phyloP scores from a whole-genome alignment of 2,113 vertebrate genomes.

The Heterotilapia buettikoferi region DNA sequence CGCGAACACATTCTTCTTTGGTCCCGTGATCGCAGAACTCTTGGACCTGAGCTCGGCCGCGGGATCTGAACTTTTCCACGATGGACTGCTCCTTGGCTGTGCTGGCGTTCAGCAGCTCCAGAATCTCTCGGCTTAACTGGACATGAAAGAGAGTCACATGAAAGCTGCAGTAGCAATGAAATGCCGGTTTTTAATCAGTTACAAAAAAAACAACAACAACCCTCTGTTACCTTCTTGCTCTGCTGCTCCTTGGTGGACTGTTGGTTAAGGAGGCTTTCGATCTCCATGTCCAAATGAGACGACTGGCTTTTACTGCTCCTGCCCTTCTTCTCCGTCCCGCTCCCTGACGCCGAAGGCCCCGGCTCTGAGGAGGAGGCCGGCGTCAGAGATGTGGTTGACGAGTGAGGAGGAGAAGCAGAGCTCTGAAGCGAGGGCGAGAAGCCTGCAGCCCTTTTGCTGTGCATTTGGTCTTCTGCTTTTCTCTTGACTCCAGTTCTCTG shows the following conservation, averaged over 20 bases:
- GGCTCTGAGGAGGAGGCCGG: constrained; percentile 53
- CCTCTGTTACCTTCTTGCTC: constrained; percentile 82
- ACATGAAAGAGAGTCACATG: not conserved
- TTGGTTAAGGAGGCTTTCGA: constrained; percentile 87
- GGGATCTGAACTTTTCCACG: constrained; percentile 89
- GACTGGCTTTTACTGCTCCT: constrained; percentile 75
- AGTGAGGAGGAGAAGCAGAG: constrained; percentile 56
- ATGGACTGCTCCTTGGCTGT: constrained; percentile 94
- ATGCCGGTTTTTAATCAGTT: rapidly evolving
- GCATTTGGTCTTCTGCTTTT: constrained; percentile 68
- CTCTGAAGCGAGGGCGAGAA: constrained; percentile 57
- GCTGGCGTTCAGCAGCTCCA: constrained; percentile 88
- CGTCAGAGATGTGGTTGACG: constrained; percentile 51
- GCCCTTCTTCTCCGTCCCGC: constrained; percentile 77
- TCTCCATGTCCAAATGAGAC: constrained; percentile 88
- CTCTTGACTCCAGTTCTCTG: constrained; percentile 69
- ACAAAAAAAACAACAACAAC: not conserved
- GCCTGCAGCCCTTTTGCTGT: constrained; percentile 48
- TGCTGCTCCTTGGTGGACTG: constrained; percentile 93
- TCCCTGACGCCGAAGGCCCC: constrained; percentile 49
- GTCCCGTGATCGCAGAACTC: constrained; percentile 94
- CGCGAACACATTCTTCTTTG: constrained; percentile 87
- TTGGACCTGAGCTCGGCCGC: constrained; percentile 89
- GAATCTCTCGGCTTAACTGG: constrained; percentile 89
- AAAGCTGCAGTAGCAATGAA: not conserved